Evolutionary conservation across 2,888 invertebrate species (phyloP).

Genomic region (Hyalella azteca): DNA sequence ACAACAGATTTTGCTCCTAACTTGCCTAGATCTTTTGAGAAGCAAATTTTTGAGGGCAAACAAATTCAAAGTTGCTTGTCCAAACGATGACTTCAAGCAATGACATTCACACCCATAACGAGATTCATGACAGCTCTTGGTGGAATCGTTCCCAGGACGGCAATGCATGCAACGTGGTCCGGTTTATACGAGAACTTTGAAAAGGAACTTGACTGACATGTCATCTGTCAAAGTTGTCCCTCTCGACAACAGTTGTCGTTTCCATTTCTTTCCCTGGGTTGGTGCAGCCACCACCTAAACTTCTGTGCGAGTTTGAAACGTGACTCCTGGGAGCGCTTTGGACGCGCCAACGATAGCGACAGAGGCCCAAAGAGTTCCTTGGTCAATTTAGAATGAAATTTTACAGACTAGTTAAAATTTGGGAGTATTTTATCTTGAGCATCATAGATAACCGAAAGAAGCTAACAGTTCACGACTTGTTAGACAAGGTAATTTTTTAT

Average conservation of each 20-base stretch:
- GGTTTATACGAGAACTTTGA: neutral
- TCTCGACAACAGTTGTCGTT: neutral
- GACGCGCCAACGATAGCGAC: conserved; percentile 1
- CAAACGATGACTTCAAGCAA: no score
- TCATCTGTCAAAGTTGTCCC: neutral
- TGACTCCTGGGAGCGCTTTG: neutral
- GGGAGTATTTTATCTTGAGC: no score
- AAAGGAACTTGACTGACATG: neutral
- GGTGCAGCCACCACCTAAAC: neutral
- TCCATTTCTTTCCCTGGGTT: neutral
- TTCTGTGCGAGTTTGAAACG: conserved; percentile 13
- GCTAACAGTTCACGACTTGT: no score
- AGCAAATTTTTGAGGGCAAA: no score
- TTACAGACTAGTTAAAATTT: no score
- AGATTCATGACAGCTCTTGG: neutral
- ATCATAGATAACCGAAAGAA: no score
- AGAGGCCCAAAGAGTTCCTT: neutral
- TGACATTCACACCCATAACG: neutral
- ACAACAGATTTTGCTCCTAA: no score
- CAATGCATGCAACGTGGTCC: neutral
- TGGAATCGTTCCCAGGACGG: neutral
- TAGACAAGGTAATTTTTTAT: no score
- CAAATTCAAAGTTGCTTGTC: no score
- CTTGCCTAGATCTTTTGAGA: no score
- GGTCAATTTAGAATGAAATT: neutral